Base-by-base conservation (phyloP, 2,797 vertebrate genomes). In the Acanthurus tractus region DNA sequence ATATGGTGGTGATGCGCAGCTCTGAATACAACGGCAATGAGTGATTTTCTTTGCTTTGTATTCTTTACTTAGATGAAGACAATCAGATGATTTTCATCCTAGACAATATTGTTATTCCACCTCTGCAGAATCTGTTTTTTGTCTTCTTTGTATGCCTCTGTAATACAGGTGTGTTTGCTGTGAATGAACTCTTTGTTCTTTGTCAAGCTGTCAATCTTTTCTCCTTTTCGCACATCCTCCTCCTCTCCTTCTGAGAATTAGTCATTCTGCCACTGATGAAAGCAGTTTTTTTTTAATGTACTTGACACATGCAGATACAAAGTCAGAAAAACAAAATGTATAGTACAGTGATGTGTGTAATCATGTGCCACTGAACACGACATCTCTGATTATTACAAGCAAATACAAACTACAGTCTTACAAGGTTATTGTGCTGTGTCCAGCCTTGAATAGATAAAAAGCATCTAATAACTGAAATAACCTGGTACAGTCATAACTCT, bases 101-200 rank as follows among this genome's bases (percentile, higher is more conserved):
- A 29, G 2, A 34, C 20, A 54, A 63, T 68, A 64, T 12, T 34
- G 1, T 23, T 25, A 49, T 61, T 70, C 1, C 8, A 18, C 15
- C 20, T 66, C 23, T 52, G 36, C 42, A 70, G 15, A 45, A 72
- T 67, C 8, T 48, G 6, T 57, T 46, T 54, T 59, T 23, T 64
- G 45, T 73, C 20, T 70, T 64, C 38, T 77, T 22, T 34, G 8
- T 44, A 15, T 66, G 20, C 22, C 22, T 53, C 4, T 63, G 8
- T 54, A 36, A 59, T 42, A 65, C 64, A 18, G 74, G 53, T 79
- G 11, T 49, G 20, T 74, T 74, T 56, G 17, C 50, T n/a, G 40
- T 72, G 40, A 89, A 76, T 76, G 49, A 70, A 53, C 49, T 61
- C 42, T 78, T 80, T 86, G 74, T 84, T 82, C 55, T 69, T 67